These are phyloP conservation scores for Neoseiulus cucumeris DNA, from an alignment of 1,140 invertebrate genomes.

Conservation along the genomic window DNA sequence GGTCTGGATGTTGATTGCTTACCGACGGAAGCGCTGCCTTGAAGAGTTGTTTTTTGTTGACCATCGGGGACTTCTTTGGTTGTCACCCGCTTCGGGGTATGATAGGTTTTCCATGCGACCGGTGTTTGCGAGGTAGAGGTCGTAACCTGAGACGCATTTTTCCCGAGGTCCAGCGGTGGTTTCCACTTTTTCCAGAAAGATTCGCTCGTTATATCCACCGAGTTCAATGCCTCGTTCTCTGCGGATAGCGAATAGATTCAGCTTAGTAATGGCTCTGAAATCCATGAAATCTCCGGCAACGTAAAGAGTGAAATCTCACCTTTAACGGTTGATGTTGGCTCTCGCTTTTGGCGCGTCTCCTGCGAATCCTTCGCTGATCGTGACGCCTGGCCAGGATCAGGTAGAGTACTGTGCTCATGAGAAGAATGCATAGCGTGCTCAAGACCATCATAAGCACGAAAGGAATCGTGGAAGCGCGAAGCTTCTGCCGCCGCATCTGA, in stretches of 20 bases:
- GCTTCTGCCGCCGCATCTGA: neutral
- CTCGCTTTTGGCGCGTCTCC: neutral
- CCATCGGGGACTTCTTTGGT: neutral
- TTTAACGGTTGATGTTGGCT: neutral
- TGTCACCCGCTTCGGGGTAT: neutral
- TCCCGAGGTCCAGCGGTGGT: neutral
- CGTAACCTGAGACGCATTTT: neutral
- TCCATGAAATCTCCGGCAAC: too few relatives aligned
- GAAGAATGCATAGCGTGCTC: neutral
- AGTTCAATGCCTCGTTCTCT: neutral
- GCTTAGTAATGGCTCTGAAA: too few relatives aligned
- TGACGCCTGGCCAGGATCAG: neutral
- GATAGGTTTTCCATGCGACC: neutral
- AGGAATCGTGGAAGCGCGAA: neutral
- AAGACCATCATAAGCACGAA: constrained; percentile 5
- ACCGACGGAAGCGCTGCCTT: neutral
- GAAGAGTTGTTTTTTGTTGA: neutral
- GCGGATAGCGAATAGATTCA: too few relatives aligned
- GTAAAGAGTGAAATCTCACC: too few relatives aligned
- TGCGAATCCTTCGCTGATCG: neutral
- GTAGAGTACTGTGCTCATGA: neutral
- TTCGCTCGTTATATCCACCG: neutral
- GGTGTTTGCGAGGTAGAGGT: neutral
- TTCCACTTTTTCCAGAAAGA: neutral
- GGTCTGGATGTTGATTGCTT: neutral